Base-by-base conservation (phyloP, 2,888 invertebrate genomes). In the Bombyx huttoni region DNA sequence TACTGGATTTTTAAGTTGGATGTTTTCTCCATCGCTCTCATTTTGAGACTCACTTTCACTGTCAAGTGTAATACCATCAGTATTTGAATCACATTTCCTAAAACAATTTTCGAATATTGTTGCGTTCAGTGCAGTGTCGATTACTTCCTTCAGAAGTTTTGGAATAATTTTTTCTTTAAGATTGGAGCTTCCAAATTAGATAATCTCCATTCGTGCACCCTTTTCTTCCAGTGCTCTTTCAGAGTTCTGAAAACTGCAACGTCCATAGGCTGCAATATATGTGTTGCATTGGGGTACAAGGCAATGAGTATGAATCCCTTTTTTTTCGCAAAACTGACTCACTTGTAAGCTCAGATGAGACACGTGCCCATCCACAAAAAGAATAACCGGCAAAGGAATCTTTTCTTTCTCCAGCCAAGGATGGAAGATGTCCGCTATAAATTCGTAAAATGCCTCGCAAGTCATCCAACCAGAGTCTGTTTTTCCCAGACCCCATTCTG, bases 401-500 rank as follows among this genome's bases (percentile, higher is more conserved):
- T 67, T 55, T 52, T 73, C 64, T 52, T 63, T 57, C 47, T 62
- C 46, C 46, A 79, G 54, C 75, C 75, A 81, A 47, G 68, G 68
- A 55, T 67, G 54, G 60, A 79, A 78, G 34, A 74, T 58, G 58
- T 78, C 75, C 8, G 67, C 62, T 7, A 56, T 40, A 49, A 54
- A 56, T 35, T 56, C 54, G 51, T 52, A 55, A n/a, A 57, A 53
- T 12, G 54, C 66, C 57, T 70, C 70, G 1, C 64, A 58, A 9
- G 70, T 78, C 78, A 83, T 82, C 78, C 83, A 81, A 8, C 78
- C 79, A 51, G 57, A 70, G 12, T 81, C 78, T 5, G 75, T 73
- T 54, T 64, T 71, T 53, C 78, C 80, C 35, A 75, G 52, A 47
- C 68, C 67, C 78, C 78, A 83, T 12, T 57, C 62, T 56, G 58